Evolutionary conservation across 2,113 vertebrate genomes (phyloP).

Genomic region (Prinia subflava): DNA sequence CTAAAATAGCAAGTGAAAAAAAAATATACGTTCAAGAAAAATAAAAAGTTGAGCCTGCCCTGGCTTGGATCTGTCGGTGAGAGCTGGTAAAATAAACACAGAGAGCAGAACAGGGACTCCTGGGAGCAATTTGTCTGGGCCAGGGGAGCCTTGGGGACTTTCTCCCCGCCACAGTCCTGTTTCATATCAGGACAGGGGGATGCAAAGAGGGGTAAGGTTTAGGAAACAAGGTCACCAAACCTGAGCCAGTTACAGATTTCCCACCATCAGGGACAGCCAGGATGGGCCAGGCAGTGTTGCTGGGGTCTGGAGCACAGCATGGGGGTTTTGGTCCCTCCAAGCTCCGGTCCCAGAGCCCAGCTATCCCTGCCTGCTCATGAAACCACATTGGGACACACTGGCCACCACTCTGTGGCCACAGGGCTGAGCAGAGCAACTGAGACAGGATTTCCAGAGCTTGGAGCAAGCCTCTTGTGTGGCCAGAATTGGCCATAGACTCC

Average conservation of each 20-base stretch:
- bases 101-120: background rate
- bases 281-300: background rate
- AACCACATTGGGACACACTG: accelerated
- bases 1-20: slow-evolving; percentile 37
- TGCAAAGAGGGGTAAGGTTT: background rate
- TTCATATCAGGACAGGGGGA: background rate
- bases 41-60: background rate
- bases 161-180: background rate
- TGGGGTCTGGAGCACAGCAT: background rate
- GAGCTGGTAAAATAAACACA: slow-evolving; percentile 56
- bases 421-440: background rate
- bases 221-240: background rate
- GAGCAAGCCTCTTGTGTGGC: accelerated
- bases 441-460: background rate
- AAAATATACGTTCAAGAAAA: background rate
- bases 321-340: background rate
- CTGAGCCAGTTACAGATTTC: background rate
- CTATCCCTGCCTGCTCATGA: accelerated
- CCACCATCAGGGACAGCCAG: background rate
- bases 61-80: background rate
- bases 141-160: background rate
- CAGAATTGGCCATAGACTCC: background rate
- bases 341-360: accelerated
- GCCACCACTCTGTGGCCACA: accelerated
- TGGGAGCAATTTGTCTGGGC: slow-evolving; percentile 13